Evolutionary conservation across 2,797 vertebrate genomes (phyloP).

Genomic region (Xerus rutilus): DNA sequence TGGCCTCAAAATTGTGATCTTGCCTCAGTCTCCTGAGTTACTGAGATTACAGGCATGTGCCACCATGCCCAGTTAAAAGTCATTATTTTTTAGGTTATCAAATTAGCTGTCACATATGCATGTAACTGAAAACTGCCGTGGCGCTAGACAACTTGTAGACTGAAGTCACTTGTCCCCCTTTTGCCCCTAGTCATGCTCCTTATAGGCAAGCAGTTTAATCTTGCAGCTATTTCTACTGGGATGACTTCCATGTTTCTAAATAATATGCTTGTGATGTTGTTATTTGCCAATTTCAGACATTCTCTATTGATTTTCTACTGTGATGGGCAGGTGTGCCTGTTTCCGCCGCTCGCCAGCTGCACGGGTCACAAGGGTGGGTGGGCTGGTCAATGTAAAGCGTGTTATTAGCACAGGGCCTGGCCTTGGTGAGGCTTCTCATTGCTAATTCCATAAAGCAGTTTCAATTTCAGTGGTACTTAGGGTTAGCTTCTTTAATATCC

Average conservation of each 20-base stretch:
- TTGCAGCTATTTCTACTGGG: not conserved
- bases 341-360: not conserved
- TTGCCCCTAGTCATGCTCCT: no score
- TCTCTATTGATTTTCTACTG: not conserved
- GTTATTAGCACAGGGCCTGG: not conserved
- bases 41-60: not conserved
- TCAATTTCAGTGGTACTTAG: not conserved
- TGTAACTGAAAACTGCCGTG: not conserved
- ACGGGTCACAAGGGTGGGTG: not conserved
- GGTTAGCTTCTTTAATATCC: no score
- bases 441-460: no score
- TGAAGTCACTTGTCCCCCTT: no score
- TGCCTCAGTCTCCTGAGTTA: not conserved
- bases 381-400: accelerated
- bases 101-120: not conserved
- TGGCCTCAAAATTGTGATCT: not conserved
- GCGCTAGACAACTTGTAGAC: not conserved
- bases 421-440: not conserved
- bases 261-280: not conserved
- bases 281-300: not conserved
- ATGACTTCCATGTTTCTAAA: not conserved
- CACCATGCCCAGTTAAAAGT: not conserved
- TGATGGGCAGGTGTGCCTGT: not conserved
- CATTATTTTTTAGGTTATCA: not conserved
- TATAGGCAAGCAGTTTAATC: accelerated